phyloP scores from a whole-genome alignment of 2,888 invertebrate species.

The Erebia epiphron region DNA sequence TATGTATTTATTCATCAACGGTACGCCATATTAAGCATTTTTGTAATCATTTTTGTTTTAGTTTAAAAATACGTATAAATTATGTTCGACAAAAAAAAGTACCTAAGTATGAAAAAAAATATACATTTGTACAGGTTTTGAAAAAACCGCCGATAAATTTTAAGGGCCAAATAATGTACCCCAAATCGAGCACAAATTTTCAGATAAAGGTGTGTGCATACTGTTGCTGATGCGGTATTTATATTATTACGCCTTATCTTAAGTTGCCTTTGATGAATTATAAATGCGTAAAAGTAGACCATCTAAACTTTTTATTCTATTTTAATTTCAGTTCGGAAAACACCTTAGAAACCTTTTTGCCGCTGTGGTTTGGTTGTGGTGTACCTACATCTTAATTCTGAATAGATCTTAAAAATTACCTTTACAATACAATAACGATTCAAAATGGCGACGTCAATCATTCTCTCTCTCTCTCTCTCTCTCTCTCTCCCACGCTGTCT shows the following conservation, averaged over 20 bases:
- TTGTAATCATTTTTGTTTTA: constrained; percentile 20
- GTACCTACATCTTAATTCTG: too few relatives aligned
- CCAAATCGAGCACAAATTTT: constrained; percentile 66
- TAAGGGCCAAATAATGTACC: constrained; percentile 61
- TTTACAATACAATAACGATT: too few relatives aligned
- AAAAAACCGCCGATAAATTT: constrained; percentile 52
- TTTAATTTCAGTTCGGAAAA: too few relatives aligned
- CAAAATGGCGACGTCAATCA: too few relatives aligned
- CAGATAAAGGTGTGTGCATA: constrained; percentile 52
- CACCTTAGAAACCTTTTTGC: too few relatives aligned
- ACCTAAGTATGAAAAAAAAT: neutral
- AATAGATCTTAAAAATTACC: too few relatives aligned
- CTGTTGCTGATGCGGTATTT: constrained; percentile 30
- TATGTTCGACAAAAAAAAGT: neutral
- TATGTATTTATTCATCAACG: constrained; percentile 59
- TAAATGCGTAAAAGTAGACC: neutral
- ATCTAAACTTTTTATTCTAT: neutral
- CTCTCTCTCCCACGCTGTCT: too few relatives aligned
- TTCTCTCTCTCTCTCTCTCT: too few relatives aligned
- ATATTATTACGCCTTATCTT: neutral
- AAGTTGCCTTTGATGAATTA: constrained; percentile 10
- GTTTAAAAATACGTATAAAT: constrained; percentile 13
- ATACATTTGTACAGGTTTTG: constrained; percentile 49
- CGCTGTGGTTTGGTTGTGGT: too few relatives aligned
- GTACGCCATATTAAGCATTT: constrained; percentile 55